Conservation (phyloP, 2,113 vertebrate species). For the chimpanzee (Pan troglodytes) region NHGRI_mPanTro3-v2.1_pri NC_072412.2:61746501-61747000, state of each 20-base stretch:
- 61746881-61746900: neutral
- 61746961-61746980: neutral
- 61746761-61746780: neutral
- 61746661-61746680: neutral
- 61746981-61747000: neutral
- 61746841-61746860: neutral
- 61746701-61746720: neutral
- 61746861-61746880: neutral
- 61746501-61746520: neutral
- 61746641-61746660: neutral
- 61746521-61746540: neutral
- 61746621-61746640: neutral
- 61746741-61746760: neutral
- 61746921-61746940: neutral
- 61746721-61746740: neutral
- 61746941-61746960: neutral
- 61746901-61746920: neutral
- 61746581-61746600: neutral
- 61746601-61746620: neutral
- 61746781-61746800: neutral
- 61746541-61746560: neutral
- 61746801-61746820: neutral
- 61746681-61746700: neutral
- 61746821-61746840: neutral
- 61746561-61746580: neutral